phyloP scores from a whole-genome alignment of 2,888 invertebrate genomes.

The Baronia brevicornis region DNA sequence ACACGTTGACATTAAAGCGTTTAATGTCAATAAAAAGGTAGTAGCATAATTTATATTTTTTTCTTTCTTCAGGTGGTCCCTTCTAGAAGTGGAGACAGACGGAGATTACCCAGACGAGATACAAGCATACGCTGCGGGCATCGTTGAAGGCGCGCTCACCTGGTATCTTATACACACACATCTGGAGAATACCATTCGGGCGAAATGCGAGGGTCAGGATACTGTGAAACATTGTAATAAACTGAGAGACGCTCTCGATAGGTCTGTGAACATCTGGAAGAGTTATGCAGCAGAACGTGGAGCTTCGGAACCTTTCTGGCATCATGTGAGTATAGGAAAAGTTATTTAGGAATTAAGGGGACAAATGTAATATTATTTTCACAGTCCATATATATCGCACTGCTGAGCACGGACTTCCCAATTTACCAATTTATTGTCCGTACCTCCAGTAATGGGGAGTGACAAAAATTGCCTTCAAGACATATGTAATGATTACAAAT shows the following conservation, averaged over 20 bases:
- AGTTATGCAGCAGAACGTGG: conserved; percentile 68
- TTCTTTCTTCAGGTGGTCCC: conserved; percentile 80
- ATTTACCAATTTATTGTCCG: no score
- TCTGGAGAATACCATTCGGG: conserved; percentile 81
- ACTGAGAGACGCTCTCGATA: conserved; percentile 78
- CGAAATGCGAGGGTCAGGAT: conserved; percentile 65
- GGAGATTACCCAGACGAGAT: conserved; percentile 82
- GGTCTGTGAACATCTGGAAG: conserved; percentile 78
- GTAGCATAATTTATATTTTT: not conserved
- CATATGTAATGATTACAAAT: no score
- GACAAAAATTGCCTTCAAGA: no score
- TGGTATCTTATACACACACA: conserved; percentile 87
- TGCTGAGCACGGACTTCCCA: not conserved
- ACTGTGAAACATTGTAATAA: conserved; percentile 77
- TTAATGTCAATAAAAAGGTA: no score
- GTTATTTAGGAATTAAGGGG: not conserved
- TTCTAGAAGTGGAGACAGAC: conserved; percentile 86
- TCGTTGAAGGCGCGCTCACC: conserved; percentile 88
- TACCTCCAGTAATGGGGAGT: no score
- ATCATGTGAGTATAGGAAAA: conserved; percentile 75
- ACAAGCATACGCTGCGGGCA: conserved; percentile 91
- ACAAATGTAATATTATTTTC: not conserved
- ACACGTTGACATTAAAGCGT: no score
- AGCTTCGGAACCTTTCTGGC: conserved; percentile 83
- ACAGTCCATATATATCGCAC: no score